A percentile compares a stretch with the other conserved stretches of the same genome.
phyloP scores from a whole-genome alignment of 2,888 invertebrate genomes.

The Rhamnusium bicolor region DNA sequence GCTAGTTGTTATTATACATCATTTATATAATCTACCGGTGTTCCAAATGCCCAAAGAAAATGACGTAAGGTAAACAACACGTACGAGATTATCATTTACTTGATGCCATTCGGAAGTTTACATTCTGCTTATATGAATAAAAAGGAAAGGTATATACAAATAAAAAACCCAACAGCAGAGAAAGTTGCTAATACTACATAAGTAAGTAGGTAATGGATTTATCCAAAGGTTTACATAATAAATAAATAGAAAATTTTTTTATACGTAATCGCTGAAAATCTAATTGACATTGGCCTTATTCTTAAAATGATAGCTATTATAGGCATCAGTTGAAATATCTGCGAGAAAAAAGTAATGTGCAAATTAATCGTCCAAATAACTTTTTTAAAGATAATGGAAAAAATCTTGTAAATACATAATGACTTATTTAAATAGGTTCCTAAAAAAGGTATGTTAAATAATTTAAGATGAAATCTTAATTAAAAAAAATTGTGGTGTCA shows the following conservation, averaged over 20 bases:
- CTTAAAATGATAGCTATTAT: not conserved
- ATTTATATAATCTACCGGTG: slow-evolving; percentile 18
- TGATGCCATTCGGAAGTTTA: slow-evolving; percentile 48
- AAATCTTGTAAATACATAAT: no score
- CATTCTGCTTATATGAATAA: slow-evolving; percentile 40
- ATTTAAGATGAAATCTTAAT: no score
- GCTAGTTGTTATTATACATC: not conserved
- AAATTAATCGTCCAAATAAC: no score
- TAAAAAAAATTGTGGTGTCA: no score
- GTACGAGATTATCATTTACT: slow-evolving; percentile 15
- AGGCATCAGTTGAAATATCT: no score
- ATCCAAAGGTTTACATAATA: not conserved
- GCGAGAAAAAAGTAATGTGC: no score
- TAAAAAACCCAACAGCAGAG: slow-evolving; percentile 38
- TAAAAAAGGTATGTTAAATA: no score
- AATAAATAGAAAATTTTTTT: slow-evolving; percentile 21
- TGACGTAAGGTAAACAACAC: slow-evolving; percentile 15
- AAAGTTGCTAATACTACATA: slow-evolving; percentile 23
- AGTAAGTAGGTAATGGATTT: slow-evolving; percentile 17
- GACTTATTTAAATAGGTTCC: no score
- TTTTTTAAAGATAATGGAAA: no score
- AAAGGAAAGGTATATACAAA: slow-evolving; percentile 47
- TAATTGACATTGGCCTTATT: not conserved
- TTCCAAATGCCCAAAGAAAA: slow-evolving; percentile 28
- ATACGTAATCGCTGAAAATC: not conserved